Evolutionary conservation across 2,113 vertebrate species (phyloP).

Genomic region (Chaenogobius annularis): DNA sequence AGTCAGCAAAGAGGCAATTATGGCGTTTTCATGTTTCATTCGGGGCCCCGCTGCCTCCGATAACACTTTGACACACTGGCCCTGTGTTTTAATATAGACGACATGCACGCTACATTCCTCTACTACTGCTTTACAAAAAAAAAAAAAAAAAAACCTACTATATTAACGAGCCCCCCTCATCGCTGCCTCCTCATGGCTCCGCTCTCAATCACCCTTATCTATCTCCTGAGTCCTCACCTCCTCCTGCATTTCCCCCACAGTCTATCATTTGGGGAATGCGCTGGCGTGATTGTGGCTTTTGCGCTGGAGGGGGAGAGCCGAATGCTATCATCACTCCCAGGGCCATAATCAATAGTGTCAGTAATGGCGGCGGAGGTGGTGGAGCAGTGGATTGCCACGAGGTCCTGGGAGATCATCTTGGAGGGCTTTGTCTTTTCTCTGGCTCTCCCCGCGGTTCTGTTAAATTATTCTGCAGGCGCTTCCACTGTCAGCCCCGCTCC

Average conservation of each 20-base stretch:
- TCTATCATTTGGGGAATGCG: slow-evolving; percentile 78
- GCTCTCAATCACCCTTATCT: slow-evolving; percentile 68
- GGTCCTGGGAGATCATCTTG: slow-evolving; percentile 65
- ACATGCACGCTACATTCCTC: slow-evolving; percentile 80
- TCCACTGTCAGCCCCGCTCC: slow-evolving; percentile 33
- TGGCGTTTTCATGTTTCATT: slow-evolving; percentile 79
- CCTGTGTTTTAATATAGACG: slow-evolving; percentile 76
- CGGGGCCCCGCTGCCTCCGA: slow-evolving; percentile 79
- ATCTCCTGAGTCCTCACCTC: slow-evolving; percentile 70
- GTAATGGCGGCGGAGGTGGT: slow-evolving; percentile 61
- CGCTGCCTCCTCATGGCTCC: slow-evolving; percentile 36
- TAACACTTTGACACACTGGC: slow-evolving; percentile 75
- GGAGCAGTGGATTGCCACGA: slow-evolving; percentile 55
- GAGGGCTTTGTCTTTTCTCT: slow-evolving; percentile 61
- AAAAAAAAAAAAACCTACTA: slow-evolving; percentile 62
- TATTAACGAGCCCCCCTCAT: slow-evolving; percentile 74
- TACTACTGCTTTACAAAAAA: slow-evolving; percentile 73
- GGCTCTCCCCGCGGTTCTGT: slow-evolving; percentile 46
- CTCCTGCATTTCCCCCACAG: slow-evolving; percentile 75
- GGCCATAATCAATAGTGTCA: slow-evolving; percentile 80
- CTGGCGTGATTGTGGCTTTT: slow-evolving; percentile 76
- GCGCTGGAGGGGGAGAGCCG: slow-evolving; percentile 72
- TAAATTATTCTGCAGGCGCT: slow-evolving; percentile 60
- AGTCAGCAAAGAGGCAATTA: slow-evolving; percentile 82
- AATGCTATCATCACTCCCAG: slow-evolving; percentile 84